Base-by-base conservation (phyloP, 2,888 invertebrate genomes). In the Pseudanteris insignis region DNA sequence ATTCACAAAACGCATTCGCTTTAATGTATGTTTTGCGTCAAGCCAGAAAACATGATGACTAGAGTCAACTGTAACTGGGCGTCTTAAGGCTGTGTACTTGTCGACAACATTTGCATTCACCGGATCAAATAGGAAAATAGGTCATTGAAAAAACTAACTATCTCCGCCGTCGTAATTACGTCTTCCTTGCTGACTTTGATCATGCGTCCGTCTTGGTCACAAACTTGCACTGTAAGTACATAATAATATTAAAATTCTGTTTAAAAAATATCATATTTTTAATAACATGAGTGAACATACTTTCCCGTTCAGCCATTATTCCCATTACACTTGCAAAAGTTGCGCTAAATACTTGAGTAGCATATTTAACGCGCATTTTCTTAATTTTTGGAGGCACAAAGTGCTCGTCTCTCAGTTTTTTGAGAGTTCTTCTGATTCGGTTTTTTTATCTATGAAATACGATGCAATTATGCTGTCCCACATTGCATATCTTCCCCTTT, bases 331-430 rank as follows among this genome's bases (percentile, higher is more conserved):
- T 7, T 5, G 21, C 21, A 21, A 21, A 3, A 3, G 21, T 21
- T 21, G 4, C 21, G 9, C 37, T 37, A 1, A 47, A 13, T n/a
- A 26, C 13, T 25, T 50, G 38, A 11, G 15, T 10, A 1, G 40
- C 38, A 10, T 36, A 32, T 12, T 50, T 38, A 1, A 50, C 40
- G 10, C 48, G 18, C 48, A 50, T 40, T 32, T 50, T 50, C 1
- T 14, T 4, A 1, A 50, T 38, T 40, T 50, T 40, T 7, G 11
- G 12, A 7, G 8, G 24, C 14, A 11, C 21, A 1, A 50, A 12
- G 8, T 50, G 32, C 5, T 37, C 48, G 1, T 48, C 48, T 8
- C 8, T 30, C 1, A 48, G 6, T 18, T 48, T 47, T 2, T 7
- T 7, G 24, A 14, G 24, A 13, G 10, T 38, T n/a, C 26, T 5